phyloP scores from a whole-genome alignment of 2,113 vertebrate species.

The Leptocoma aspasia region DNA sequence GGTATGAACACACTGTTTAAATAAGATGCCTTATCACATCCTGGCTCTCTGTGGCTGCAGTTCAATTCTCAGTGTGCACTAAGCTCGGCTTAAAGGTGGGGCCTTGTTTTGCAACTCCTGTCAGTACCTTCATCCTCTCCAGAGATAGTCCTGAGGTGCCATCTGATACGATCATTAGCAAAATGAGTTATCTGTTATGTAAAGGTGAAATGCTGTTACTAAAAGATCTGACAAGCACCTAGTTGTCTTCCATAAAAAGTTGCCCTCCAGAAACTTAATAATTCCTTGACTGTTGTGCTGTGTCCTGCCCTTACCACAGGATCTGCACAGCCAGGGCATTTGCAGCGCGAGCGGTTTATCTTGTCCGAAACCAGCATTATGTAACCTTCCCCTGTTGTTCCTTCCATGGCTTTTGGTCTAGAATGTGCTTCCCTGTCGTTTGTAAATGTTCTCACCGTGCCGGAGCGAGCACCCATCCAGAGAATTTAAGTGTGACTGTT shows the following conservation, averaged over 20 bases:
- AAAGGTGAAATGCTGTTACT: slow-evolving; percentile 29
- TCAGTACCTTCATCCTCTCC: neutral
- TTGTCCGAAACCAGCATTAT: neutral
- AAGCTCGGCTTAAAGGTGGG: neutral
- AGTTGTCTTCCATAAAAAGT: slow-evolving; percentile 29
- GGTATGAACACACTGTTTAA: slow-evolving; percentile 9
- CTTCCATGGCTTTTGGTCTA: neutral
- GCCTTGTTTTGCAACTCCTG: neutral
- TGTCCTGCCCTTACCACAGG: neutral
- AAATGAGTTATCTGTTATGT: slow-evolving; percentile 43
- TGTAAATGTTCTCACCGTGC: neutral
- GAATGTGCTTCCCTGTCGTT: slow-evolving; percentile 5
- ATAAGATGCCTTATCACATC: neutral
- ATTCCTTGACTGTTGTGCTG: neutral
- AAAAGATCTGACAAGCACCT: slow-evolving; percentile 27
- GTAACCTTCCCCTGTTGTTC: neutral
- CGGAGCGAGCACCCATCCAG: neutral
- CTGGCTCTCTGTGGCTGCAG: neutral
- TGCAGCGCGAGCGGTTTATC: neutral
- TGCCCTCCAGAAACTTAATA: slow-evolving; percentile 55
- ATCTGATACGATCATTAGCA: slow-evolving; percentile 21
- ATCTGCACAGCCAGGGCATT: neutral
- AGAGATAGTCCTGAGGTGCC: slow-evolving; percentile 13
- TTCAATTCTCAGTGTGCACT: neutral
- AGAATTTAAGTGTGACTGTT: slow-evolving; percentile 73